These are phyloP conservation scores for Tolmerus cingulatus DNA, from an alignment of 2,888 invertebrate genomes.

Conservation along the genomic window DNA sequence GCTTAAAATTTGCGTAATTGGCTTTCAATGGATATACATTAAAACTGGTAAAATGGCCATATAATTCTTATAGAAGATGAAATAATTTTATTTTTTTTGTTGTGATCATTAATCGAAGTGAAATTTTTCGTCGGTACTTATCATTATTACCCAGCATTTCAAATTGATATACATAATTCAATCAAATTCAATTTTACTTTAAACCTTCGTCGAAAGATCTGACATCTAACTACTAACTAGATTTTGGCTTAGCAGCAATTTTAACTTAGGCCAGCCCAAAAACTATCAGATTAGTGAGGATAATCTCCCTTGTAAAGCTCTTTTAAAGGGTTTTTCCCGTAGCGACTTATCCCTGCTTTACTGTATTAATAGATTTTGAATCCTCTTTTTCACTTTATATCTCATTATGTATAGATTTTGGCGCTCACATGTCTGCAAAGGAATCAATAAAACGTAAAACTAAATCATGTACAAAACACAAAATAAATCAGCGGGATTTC, in stretches of 20 bases:
- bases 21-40: no score
- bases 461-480: not conserved
- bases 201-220: not conserved
- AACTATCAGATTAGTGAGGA: not conserved
- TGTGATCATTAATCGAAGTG: no score
- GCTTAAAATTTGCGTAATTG: no score
- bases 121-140: no score
- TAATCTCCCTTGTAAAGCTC: not conserved
- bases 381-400: not conserved
- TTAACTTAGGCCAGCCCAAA: not conserved
- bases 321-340: not conserved
- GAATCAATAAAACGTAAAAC: not conserved
- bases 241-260: not conserved
- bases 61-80: no score
- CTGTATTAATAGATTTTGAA: not conserved
- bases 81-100: no score
- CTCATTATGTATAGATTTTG: not conserved
- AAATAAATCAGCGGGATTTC: not conserved
- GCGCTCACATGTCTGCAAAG: not conserved
- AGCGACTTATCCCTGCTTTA: not conserved
- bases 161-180: not conserved
- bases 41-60: no score
- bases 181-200: not conserved
- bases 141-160: not conserved
- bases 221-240: not conserved